Evolutionary conservation across 1,140 invertebrate genomes (phyloP).

Genomic region (Ladona fulva): DNA sequence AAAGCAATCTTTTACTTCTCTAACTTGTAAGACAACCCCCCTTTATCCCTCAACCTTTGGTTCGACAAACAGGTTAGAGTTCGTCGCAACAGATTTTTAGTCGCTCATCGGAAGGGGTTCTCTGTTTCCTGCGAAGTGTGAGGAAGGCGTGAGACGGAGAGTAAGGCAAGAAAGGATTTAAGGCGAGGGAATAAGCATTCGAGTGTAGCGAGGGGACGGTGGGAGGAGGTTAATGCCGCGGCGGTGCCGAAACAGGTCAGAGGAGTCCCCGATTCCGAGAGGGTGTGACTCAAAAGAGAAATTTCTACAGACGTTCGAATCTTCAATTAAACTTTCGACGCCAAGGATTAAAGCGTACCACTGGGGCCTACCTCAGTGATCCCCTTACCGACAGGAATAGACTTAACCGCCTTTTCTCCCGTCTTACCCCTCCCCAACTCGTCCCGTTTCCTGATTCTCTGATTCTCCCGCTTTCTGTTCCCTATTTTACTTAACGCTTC

Average conservation of each 20-base stretch:
- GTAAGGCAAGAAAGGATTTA: not conserved
- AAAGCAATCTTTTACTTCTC: no score
- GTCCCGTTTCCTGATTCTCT: not conserved
- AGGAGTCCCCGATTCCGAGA: not conserved
- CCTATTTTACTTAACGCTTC: no score
- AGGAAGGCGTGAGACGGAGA: not conserved
- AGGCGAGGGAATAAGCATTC: not conserved
- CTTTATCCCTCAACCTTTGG: no score
- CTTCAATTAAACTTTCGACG: slow-evolving; percentile 4
- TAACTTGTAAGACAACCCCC: no score
- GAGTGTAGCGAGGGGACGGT: not conserved
- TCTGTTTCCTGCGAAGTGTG: not conserved
- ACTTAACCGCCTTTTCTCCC: not conserved
- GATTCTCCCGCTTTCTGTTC: no score
- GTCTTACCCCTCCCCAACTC: not conserved
- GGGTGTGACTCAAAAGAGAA: not conserved
- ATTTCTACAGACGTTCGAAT: slow-evolving; percentile 1
- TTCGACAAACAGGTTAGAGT: no score
- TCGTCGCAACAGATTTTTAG: no score
- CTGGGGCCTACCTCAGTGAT: not conserved
- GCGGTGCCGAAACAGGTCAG: not conserved
- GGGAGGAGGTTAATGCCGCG: no score
- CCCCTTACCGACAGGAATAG: not conserved
- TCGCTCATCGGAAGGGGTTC: no score
- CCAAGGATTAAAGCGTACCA: not conserved